Base-by-base conservation (phyloP, 2,797 vertebrate genomes). In the Eulemur albifrons region DNA sequence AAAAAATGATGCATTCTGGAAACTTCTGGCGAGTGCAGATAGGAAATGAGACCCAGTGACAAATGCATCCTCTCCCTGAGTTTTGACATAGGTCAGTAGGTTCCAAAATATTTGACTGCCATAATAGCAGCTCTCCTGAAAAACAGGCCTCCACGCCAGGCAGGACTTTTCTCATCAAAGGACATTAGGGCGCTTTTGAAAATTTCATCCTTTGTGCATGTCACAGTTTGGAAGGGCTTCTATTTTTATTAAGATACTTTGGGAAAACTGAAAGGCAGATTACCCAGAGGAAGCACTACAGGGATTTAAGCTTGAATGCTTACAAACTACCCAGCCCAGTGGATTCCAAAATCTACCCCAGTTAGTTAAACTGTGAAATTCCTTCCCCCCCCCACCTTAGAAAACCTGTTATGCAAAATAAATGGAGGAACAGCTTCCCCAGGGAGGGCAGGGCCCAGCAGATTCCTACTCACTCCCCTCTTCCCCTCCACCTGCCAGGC, bases 1-100 rank as follows among this genome's bases (percentile, higher is more conserved):
- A 70, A 84, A 75, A 75, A 85, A 63, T 7, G 35, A 87, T 59
- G 18, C n/a, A 38, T 40, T 82, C n/a, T 95, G 70, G 80, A 90
- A 77, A 57, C 57, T 77, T 82, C 50, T 67, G 61, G 45, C 21
- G 80, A 43, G 80, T 35, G 18, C 45, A 54, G 14, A 65, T n/a
- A 65, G 63, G 65, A 93, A 77, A 67, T 6, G n/a, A 61, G 40
- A 75, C 18, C 65, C 25, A 30, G 50, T 8, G 43, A 86, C 30
- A 61, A 23, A 3, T 50, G 32, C 14, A 4, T 54, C 76, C 30
- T 59, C 57, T 17, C 15, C 14, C 4, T 12, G 8, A 76, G 27
- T 35, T 57, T n/a, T 73, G 73, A 76, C 50, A 11, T 11, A 67
- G 45, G 45, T 54, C 57, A 4, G 13, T 6, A 7, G 40, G 43